phyloP scores from a whole-genome alignment of 2,888 invertebrate genomes.

The Gryllus longicercus region DNA sequence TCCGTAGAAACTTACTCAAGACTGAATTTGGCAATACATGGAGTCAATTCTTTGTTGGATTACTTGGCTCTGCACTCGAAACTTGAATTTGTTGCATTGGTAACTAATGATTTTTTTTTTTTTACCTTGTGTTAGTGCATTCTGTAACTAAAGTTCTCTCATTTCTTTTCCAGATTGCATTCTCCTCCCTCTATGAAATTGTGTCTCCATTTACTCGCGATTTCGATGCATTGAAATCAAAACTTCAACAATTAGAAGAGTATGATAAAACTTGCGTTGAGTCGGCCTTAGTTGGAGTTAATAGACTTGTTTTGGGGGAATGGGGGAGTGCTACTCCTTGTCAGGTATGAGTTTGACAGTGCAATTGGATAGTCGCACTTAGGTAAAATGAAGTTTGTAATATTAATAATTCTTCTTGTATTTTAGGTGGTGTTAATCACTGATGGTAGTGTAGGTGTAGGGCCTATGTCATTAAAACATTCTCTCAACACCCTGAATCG shows the following conservation, averaged over 20 bases:
- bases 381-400: neutral
- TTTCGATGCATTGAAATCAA: slow-evolving; percentile 72
- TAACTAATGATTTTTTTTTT: slow-evolving; percentile 46
- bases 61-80: slow-evolving; percentile 61
- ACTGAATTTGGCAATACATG: slow-evolving; percentile 62
- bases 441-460: slow-evolving; percentile 70
- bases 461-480: slow-evolving; percentile 60
- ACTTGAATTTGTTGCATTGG: slow-evolving; percentile 69
- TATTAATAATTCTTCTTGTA: neutral
- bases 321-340: slow-evolving; percentile 88
- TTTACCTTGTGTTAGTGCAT: neutral
- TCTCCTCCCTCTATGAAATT: slow-evolving; percentile 57
- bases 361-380: neutral
- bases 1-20: slow-evolving; percentile 54
- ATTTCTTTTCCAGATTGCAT: slow-evolving; percentile 48
- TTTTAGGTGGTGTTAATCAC: slow-evolving; percentile 66
- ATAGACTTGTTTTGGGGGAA: slow-evolving; percentile 73
- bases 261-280: slow-evolving; percentile 85
- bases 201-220: slow-evolving; percentile 86
- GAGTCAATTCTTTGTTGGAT: slow-evolving; percentile 63
- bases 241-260: slow-evolving; percentile 72
- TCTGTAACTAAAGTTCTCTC: neutral
- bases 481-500: slow-evolving; percentile 52
- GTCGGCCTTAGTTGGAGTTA: slow-evolving; percentile 73
- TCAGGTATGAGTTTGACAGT: slow-evolving; percentile 56